Evolutionary conservation across 2,888 invertebrate genomes (phyloP), one percentile per base, ranked within the genome.

Genomic region (Cephus rjabovi): DNA sequence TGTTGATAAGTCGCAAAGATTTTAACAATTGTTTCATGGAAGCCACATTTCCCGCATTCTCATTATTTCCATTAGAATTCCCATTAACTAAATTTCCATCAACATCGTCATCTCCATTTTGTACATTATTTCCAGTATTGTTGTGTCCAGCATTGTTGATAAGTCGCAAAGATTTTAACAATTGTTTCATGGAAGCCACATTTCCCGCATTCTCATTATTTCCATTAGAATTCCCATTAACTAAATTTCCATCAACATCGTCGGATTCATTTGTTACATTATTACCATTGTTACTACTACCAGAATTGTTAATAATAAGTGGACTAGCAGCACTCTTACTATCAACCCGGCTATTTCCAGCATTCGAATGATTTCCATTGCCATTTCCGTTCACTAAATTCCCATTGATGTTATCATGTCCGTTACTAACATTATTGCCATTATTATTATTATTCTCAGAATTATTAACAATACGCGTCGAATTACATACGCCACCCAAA

Each of bases 41-140:
- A 40, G 30, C 30, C 0, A 77, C 40, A 33, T 77, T 75, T n/a
- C 78, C 78, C 23, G 34, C 15, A 34, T 78, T 78, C 1, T 1
- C 23, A 56, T 75, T 78, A 40, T 69, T 69, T 1, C 74, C 75
- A 30, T 78, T 78, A 12, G 33, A 15, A 31, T 78, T 78, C 11
- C 77, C 77, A 70, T 78, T 78, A 1, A 81, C 78, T 2, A 82
- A 75, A 74, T 80, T 81, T 3, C 81, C 81, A 76, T 77, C 70
- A 1, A 75, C 74, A 23, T 74, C 37, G n/a, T 81, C 82, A 34
- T 73, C 31, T 1, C 80, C 82, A 71, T 81, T 82, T 2, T 33
- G 1, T 56, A 79, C 76, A 30, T 69, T 69, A 40, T 81, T 82
- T 15, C 71, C 40, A 34, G 31, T 69, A 73, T 80, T 80, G 15